A percentile compares a stretch with the other conserved stretches of the same genome.
These are phyloP conservation scores for Lophius piscatorius DNA, from an alignment of 2,113 vertebrate species.

Conservation along the genomic window DNA sequence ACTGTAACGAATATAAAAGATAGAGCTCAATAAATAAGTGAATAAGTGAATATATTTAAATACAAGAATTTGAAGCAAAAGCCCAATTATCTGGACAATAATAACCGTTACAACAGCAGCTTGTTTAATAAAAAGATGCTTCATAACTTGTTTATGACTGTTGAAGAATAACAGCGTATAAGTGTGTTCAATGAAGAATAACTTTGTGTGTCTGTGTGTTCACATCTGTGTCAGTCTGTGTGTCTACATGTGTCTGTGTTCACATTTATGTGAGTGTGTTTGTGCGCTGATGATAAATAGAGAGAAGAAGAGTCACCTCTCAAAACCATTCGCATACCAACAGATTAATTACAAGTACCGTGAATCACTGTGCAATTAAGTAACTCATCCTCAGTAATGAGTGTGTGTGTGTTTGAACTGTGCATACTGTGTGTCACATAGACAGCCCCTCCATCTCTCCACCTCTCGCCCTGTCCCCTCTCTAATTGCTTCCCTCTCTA, in stretches of 20 bases:
- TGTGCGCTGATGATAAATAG: constrained; percentile 47
- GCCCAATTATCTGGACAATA: constrained; percentile 6
- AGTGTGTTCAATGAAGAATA: too few relatives aligned
- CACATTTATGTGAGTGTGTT: constrained; percentile 21
- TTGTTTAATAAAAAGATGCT: background rate
- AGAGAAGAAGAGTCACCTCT: constrained; percentile 62
- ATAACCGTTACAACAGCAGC: background rate
- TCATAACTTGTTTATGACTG: too few relatives aligned
- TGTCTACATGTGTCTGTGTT: constrained; percentile 21
- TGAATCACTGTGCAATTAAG: constrained; percentile 83
- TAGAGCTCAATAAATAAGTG: constrained; percentile 13
- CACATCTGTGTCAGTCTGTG: background rate
- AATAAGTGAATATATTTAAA: constrained; percentile 1
- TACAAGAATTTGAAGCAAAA: background rate
- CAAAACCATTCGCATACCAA: constrained; percentile 71
- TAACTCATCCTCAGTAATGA: constrained; percentile 82
- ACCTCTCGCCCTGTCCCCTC: constrained; percentile 75
- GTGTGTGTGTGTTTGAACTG: constrained; percentile 69
- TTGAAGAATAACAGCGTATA: too few relatives aligned
- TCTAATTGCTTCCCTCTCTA: constrained; percentile 81
- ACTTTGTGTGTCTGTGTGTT: constrained; percentile 9
- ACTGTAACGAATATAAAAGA: background rate
- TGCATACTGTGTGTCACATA: constrained; percentile 67
- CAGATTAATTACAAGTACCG: constrained; percentile 78
- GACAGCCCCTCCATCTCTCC: constrained; percentile 74